Conservation (phyloP, 1,140 invertebrate species). For the Himalopsyche phryganea region DNA sequence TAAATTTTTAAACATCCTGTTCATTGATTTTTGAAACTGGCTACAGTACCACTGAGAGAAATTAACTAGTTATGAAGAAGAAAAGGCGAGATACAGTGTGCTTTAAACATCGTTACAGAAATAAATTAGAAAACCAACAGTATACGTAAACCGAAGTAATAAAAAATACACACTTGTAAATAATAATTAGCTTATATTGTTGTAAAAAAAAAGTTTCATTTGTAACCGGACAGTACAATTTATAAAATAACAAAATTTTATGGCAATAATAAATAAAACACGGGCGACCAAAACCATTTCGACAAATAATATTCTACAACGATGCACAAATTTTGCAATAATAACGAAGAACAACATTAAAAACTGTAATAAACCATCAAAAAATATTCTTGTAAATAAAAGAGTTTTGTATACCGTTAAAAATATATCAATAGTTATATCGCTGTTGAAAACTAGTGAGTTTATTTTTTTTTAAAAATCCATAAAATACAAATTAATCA, state of each 20-base stretch:
- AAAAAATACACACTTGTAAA: not conserved
- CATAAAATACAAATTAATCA: not conserved
- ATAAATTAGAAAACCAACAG: conserved; percentile 13
- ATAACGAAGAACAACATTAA: no score
- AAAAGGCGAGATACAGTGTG: conserved; percentile 29
- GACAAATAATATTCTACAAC: no score
- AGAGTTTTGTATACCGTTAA: no score
- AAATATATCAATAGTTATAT: not conserved
- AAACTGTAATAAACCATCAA: no score
- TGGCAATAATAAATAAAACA: conserved; percentile 1
- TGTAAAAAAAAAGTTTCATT: not conserved
- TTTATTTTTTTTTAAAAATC: not conserved
- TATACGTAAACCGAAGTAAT: conserved; percentile 2
- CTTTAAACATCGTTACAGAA: conserved; percentile 28
- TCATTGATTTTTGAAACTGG: no score
- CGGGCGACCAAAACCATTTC: no score
- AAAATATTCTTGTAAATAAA: no score
- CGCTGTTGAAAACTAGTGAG: not conserved
- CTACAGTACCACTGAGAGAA: conserved; percentile 1
- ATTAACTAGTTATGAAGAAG: conserved; percentile 30
- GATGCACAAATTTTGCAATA: no score
- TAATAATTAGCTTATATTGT: conserved; percentile 2
- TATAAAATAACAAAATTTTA: conserved; percentile 6
- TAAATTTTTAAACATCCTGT: no score
- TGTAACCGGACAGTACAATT: not conserved